A percentile compares a stretch with the other conserved stretches of the same genome.
Evolutionary conservation across 2,113 vertebrate species (phyloP).

Genomic region (Corythornis madagascariensis): DNA sequence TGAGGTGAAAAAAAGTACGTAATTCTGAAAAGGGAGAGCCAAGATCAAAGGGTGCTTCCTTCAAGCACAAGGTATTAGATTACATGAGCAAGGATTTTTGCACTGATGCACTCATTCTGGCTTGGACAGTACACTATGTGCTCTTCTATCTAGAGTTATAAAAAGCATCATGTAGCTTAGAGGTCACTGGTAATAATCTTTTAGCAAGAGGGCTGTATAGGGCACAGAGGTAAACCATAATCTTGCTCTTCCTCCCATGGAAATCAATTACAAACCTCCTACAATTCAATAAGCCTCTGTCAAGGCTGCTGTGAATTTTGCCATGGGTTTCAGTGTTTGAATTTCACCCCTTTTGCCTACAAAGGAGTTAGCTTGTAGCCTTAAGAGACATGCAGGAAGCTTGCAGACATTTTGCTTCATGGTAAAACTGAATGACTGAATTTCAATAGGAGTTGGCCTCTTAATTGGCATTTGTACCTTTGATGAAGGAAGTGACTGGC

Average conservation of each 20-base stretch:
- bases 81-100: neutral
- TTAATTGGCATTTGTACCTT: neutral
- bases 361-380: neutral
- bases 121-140: neutral
- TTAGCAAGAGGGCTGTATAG: neutral
- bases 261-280: slow-evolving; percentile 17
- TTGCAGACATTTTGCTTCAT: neutral
- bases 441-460: neutral
- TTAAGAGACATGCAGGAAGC: neutral
- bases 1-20: neutral
- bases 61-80: neutral
- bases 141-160: neutral
- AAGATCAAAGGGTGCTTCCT: neutral
- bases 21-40: neutral
- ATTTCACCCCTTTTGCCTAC: slow-evolving; percentile 13
- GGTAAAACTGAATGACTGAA: slow-evolving; percentile 3
- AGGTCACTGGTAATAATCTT: neutral
- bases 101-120: neutral
- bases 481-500: neutral
- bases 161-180: neutral
- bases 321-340: neutral
- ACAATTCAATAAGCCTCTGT: neutral
- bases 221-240: neutral
- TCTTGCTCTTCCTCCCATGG: neutral
- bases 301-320: neutral